Percentiles rank a stretch among this genome's conserved stretches.
Conservation (phyloP, 2,113 vertebrate genomes). For the Bucco capensis region DNA sequence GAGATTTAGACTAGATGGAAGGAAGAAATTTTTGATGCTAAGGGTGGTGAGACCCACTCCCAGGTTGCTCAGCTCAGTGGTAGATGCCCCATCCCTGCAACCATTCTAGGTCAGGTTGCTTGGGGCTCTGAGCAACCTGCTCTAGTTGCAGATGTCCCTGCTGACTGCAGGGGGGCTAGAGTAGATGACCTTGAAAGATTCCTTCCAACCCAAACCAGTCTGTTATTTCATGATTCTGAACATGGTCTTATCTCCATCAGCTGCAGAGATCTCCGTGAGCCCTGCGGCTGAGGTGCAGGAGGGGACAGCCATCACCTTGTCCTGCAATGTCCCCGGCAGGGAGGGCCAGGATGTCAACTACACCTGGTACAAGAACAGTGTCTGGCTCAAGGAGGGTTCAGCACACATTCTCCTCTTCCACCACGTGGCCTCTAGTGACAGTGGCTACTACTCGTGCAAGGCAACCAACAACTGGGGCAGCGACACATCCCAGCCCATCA, state of each 20-base stretch:
- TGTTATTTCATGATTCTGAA: background rate
- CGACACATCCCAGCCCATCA: background rate
- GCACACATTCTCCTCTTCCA: slow-evolving; percentile 25
- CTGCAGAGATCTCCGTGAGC: slow-evolving; percentile 39
- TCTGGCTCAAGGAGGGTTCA: slow-evolving; percentile 13
- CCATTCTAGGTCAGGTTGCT: no score
- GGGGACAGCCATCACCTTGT: slow-evolving; percentile 56
- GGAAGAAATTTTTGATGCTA: no score
- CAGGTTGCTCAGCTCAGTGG: no score
- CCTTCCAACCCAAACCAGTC: no score
- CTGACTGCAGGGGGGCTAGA: no score
- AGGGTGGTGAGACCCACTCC: no score
- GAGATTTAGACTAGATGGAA: no score
- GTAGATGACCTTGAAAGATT: no score
- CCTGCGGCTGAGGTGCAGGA: slow-evolving; percentile 41
- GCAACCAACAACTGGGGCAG: slow-evolving; percentile 57
- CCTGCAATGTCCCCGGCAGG: slow-evolving; percentile 48
- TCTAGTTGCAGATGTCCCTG: no score
- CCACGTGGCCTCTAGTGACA: background rate
- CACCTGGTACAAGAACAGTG: slow-evolving; percentile 71
- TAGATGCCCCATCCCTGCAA: no score
- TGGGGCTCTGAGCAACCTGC: no score
- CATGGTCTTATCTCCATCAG: background rate
- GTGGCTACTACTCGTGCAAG: slow-evolving; percentile 69
- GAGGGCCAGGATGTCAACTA: slow-evolving; percentile 47